These are phyloP conservation scores for Scrobipalpa atriplicella DNA, from an alignment of 2,888 invertebrate genomes.

Conservation along the genomic window DNA sequence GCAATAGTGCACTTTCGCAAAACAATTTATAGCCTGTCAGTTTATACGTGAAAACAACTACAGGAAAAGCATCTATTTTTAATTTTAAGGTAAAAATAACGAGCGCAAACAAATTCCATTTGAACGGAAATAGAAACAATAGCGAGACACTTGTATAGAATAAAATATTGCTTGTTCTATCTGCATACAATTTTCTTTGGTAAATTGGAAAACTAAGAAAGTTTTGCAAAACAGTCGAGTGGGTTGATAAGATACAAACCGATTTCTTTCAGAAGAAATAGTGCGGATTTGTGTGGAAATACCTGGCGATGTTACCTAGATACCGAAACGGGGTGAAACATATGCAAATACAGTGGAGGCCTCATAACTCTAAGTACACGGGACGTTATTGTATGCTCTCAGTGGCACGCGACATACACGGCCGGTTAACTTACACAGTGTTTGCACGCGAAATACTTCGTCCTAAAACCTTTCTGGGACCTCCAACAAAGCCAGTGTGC, in stretches of 20 bases:
- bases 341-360: constrained; percentile 23
- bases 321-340: constrained; percentile 22
- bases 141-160: not conserved
- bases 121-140: constrained; percentile 1
- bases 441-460: constrained; percentile 23
- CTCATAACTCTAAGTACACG: constrained; percentile 24
- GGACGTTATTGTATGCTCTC: constrained; percentile 18
- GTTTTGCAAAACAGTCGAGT: constrained; percentile 5
- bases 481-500: too few species aligned
- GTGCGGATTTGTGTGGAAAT: not conserved
- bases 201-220: constrained; percentile 5
- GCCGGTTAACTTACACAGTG: constrained; percentile 16
- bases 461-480: too few species aligned
- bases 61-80: not conserved
- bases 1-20: constrained; percentile 23
- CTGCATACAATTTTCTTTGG: not conserved
- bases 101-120: not conserved
- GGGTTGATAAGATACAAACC: constrained; percentile 3
- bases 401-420: constrained; percentile 23
- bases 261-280: not conserved
- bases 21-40: constrained; percentile 25
- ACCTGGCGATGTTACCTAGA: constrained; percentile 14
- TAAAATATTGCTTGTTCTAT: constrained; percentile 2
- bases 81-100: not conserved
- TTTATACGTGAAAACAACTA: constrained; percentile 8